Evolutionary conservation across 1,140 invertebrate species (phyloP).

Genomic region (Temnothorax nylanderi): DNA sequence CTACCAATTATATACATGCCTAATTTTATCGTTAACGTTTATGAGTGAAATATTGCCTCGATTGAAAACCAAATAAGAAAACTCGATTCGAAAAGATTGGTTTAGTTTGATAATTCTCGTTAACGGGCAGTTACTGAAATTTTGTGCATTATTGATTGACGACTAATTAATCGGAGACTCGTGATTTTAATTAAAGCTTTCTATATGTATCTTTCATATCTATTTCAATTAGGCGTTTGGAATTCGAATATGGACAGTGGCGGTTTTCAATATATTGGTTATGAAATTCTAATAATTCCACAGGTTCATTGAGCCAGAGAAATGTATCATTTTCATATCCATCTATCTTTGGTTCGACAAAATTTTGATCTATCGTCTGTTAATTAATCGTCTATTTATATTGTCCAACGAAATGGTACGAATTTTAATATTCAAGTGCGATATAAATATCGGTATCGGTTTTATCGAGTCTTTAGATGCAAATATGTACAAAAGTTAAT

Average conservation of each 20-base stretch:
- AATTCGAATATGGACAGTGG: conserved; percentile 19
- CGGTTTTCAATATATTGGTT: conserved; percentile 40
- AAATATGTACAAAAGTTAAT: not conserved
- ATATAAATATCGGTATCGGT: conserved; percentile 2
- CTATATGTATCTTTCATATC: conserved; percentile 43
- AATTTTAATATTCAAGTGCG: not conserved
- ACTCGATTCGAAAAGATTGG: not conserved
- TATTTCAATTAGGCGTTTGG: conserved; percentile 44
- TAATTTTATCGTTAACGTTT: not conserved
- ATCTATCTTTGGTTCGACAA: not conserved
- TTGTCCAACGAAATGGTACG: not conserved
- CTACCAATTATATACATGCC: too few relatives aligned
- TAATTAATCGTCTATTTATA: conserved; percentile 11
- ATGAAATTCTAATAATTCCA: conserved; percentile 52
- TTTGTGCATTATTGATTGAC: conserved; percentile 44
- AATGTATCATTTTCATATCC: conserved; percentile 40
- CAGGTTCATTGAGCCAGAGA: conserved; percentile 15
- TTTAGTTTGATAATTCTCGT: conserved; percentile 26
- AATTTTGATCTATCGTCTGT: not conserved
- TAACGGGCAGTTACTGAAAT: too few relatives aligned
- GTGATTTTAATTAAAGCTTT: conserved; percentile 43
- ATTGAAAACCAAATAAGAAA: not conserved
- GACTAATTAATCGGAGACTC: conserved; percentile 68
- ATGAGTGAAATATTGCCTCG: not conserved
- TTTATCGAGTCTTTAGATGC: not conserved